These are phyloP conservation scores for Rotaria magnacalcarata DNA, from an alignment of 2,888 invertebrate species.

Conservation along the genomic window DNA sequence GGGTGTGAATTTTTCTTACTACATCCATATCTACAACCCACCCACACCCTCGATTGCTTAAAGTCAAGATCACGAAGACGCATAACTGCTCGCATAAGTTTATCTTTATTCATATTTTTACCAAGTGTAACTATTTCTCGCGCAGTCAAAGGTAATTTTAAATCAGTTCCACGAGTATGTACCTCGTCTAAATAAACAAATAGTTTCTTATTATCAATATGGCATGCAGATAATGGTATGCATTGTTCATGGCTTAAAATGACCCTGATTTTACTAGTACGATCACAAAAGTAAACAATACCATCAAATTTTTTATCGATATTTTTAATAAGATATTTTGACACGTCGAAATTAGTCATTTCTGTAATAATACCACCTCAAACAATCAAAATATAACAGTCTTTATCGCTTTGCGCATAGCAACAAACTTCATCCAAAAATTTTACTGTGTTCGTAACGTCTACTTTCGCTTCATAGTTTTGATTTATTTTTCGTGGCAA, in stretches of 20 bases:
- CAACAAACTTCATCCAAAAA: background rate
- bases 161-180: constrained; percentile 32
- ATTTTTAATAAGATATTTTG: background rate
- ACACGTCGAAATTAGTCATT: background rate
- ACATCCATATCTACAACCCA: no score
- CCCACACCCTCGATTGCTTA: background rate
- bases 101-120: background rate
- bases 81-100: constrained; percentile 4
- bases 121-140: background rate
- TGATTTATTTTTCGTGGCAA: background rate
- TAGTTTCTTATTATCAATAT: background rate
- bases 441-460: no score
- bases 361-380: background rate
- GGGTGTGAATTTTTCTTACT: no score
- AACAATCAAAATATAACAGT: background rate
- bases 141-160: background rate
- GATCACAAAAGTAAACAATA: background rate
- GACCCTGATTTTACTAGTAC: background rate
- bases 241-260: background rate
- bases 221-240: background rate
- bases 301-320: background rate
- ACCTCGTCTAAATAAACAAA: background rate
- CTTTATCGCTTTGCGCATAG: background rate
- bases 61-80: constrained; percentile 2
- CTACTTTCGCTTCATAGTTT: background rate